A percentile compares a stretch with the other conserved stretches of the same genome.
Conservation (phyloP, 2,888 invertebrate species). For the Drosophila melanosoma region DNA sequence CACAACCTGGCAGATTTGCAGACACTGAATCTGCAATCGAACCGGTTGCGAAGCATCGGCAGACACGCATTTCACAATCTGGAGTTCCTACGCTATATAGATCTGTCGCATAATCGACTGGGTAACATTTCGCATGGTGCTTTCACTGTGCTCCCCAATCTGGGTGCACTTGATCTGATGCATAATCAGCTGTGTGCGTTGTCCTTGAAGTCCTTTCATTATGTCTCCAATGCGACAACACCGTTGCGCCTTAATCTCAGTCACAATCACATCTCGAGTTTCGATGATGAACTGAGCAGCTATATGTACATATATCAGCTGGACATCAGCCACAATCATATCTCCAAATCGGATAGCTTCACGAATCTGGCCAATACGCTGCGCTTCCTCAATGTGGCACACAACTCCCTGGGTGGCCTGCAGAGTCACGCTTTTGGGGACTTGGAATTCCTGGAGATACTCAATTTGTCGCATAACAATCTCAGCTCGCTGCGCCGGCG, state of each 20-base stretch:
- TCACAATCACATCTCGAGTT: constrained; percentile 86
- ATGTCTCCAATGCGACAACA: constrained; percentile 88
- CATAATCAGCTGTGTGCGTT: constrained; percentile 90
- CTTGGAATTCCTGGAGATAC: constrained; percentile 89
- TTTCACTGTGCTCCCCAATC: constrained; percentile 90
- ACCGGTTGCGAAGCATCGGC: constrained; percentile 90
- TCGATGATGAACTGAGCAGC: constrained; percentile 83
- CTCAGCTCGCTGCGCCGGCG: constrained; percentile 90
- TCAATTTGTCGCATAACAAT: constrained; percentile 91
- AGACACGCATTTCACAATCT: constrained; percentile 91
- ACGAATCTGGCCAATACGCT: constrained; percentile 88
- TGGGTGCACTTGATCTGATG: constrained; percentile 92
- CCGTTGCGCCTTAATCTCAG: constrained; percentile 92
- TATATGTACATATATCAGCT: constrained; percentile 88
- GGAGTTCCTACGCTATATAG: constrained; percentile 91
- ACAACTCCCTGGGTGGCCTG: constrained; percentile 90
- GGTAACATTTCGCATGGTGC: constrained; percentile 90
- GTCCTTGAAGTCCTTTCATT: constrained; percentile 89
- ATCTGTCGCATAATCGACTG: constrained; percentile 93
- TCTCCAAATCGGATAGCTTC: constrained; percentile 89
- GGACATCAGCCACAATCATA: constrained; percentile 89
- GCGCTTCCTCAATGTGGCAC: constrained; percentile 89
- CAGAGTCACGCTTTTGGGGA: constrained; percentile 91
- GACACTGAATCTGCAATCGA: constrained; percentile 91
- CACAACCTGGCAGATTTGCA: constrained; percentile 90